phyloP scores from a whole-genome alignment of 1,140 invertebrate species.

The Drosophila nikananu region DNA sequence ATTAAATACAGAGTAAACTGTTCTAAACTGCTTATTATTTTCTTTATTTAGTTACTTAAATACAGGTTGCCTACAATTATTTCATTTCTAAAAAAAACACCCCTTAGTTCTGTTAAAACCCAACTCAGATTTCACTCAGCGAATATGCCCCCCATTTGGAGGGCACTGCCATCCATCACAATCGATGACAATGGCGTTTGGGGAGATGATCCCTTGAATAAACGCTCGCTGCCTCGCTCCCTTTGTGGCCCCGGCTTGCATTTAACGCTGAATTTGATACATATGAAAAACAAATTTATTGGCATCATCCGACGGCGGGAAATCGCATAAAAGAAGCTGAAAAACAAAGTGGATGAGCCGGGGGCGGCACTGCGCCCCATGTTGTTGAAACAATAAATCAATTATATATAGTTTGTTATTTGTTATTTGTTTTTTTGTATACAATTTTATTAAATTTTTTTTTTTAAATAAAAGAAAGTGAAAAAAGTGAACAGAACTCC shows the following conservation, averaged over 20 bases:
- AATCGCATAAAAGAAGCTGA: constrained; percentile 26
- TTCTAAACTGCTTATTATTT: too few relatives aligned
- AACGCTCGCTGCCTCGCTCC: neutral
- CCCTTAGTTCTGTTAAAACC: too few relatives aligned
- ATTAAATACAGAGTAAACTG: too few relatives aligned
- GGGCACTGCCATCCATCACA: neutral
- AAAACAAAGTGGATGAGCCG: constrained; percentile 12
- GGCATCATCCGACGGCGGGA: constrained; percentile 9
- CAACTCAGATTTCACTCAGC: too few relatives aligned
- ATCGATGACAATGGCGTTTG: constrained; percentile 1
- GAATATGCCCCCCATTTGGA: neutral
- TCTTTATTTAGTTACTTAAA: too few relatives aligned
- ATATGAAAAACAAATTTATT: constrained; percentile 35
- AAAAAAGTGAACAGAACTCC: neutral
- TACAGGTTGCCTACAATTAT: too few relatives aligned
- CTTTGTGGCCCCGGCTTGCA: constrained; percentile 15
- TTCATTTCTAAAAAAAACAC: too few relatives aligned
- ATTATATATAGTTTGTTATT: constrained; percentile 51
- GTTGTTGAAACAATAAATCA: constrained; percentile 56
- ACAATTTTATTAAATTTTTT: constrained; percentile 6
- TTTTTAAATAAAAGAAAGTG: constrained; percentile 8
- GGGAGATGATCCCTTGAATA: constrained; percentile 7
- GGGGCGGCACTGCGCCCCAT: neutral
- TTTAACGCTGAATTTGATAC: constrained; percentile 34
- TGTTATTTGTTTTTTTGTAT: constrained; percentile 17